Evolutionary conservation across 2,888 invertebrate species (phyloP).

Genomic region (Tetheella fluctuosa): DNA sequence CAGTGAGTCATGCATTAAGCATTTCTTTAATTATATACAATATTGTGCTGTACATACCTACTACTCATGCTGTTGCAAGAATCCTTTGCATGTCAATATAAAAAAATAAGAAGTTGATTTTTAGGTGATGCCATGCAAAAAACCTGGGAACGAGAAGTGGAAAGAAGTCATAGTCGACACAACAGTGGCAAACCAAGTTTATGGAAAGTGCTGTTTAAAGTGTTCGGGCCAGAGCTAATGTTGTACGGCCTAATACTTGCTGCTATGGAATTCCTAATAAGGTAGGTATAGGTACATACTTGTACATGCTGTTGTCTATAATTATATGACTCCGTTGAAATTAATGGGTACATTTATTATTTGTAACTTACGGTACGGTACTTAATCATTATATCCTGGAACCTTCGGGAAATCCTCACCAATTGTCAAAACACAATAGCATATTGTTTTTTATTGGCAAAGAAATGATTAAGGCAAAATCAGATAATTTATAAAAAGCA

Average conservation of each 20-base stretch:
- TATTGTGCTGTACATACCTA: too few species aligned
- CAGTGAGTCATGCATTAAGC: too few species aligned
- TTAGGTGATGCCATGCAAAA: conserved; percentile 85
- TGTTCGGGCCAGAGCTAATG: conserved; percentile 85
- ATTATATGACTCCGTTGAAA: not conserved
- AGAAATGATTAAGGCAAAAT: too few species aligned
- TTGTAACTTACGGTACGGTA: too few species aligned
- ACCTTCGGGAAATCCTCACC: too few species aligned
- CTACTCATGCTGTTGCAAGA: not conserved
- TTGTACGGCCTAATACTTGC: conserved; percentile 86
- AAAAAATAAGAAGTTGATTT: conserved; percentile 16
- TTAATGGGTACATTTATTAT: not conserved
- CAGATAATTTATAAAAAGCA: too few species aligned
- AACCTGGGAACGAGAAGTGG: conserved; percentile 86
- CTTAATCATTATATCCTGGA: too few species aligned
- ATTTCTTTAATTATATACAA: too few species aligned
- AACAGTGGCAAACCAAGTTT: conserved; percentile 83
- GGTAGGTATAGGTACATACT: too few species aligned
- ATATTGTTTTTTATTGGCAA: too few species aligned
- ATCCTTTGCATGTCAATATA: not conserved
- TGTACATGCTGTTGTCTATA: too few species aligned
- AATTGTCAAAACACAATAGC: too few species aligned
- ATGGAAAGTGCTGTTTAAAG: conserved; percentile 82
- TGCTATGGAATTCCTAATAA: conserved; percentile 85
- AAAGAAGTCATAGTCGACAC: conserved; percentile 34